These are phyloP conservation scores for Meandrusa payeni DNA, from an alignment of 2,888 invertebrate species.

Conservation along the genomic window DNA sequence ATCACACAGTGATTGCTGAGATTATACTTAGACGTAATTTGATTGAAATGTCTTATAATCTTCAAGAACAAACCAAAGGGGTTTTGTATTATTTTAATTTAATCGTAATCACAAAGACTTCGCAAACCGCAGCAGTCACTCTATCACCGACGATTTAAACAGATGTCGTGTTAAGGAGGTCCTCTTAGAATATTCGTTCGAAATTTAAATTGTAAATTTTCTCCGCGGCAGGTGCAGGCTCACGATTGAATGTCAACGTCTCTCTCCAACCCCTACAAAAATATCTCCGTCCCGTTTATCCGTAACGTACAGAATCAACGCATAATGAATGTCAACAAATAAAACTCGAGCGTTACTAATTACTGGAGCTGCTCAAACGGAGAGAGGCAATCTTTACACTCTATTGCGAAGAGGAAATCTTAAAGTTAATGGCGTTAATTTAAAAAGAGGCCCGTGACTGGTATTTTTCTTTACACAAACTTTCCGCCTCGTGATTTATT, in stretches of 20 bases:
- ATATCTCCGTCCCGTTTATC: conserved; percentile 45
- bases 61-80: conserved; percentile 38
- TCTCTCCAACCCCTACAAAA: conserved; percentile 51
- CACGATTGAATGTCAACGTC: conserved; percentile 56
- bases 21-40: too few species aligned
- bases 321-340: conserved; percentile 80
- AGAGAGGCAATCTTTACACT: conserved; percentile 79
- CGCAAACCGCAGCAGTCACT: conserved; percentile 66
- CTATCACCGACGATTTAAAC: conserved; percentile 77
- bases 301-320: conserved; percentile 65
- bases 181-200: conserved; percentile 74
- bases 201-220: conserved; percentile 81
- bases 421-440: conserved; percentile 79
- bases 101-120: conserved; percentile 72
- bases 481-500: conserved; percentile 71
- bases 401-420: conserved; percentile 75
- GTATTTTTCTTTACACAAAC: conserved; percentile 67
- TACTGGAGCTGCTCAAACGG: conserved; percentile 69
- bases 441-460: conserved; percentile 77
- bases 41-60: conserved; percentile 28
- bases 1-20: too few species aligned
- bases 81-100: conserved; percentile 78
- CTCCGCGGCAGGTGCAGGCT: conserved; percentile 75
- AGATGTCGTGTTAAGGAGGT: conserved; percentile 82
- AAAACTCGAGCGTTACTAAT: conserved; percentile 81